phyloP scores from a whole-genome alignment of 2,797 vertebrate species.

The Spea hammondii region DNA sequence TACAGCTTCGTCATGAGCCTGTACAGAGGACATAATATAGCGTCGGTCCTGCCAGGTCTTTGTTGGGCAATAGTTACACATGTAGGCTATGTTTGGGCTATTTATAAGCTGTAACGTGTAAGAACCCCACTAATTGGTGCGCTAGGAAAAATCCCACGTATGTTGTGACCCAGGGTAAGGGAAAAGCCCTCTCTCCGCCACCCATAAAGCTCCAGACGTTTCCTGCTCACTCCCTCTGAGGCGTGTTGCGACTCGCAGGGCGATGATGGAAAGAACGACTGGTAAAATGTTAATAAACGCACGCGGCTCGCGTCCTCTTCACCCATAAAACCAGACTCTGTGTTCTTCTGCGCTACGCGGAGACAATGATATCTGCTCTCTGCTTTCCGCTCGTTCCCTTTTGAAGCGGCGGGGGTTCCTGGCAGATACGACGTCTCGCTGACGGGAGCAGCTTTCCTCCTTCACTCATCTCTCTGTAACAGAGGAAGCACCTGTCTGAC shows the following conservation, averaged over 20 bases:
- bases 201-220: not conserved
- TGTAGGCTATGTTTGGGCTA: too few relatives aligned
- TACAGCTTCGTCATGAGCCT: too few relatives aligned
- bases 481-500: slow-evolving; percentile 87
- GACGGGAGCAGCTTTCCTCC: not conserved
- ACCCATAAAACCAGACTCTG: not conserved
- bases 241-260: slow-evolving; percentile 23
- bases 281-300: slow-evolving; percentile 4
- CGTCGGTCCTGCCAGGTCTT: too few relatives aligned
- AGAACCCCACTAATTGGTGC: too few relatives aligned
- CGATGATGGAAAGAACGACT: not conserved
- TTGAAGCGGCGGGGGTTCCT: not conserved
- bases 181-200: not conserved
- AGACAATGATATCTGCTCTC: not conserved
- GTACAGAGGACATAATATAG: too few relatives aligned
- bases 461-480: not conserved
- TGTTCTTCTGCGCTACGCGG: not conserved
- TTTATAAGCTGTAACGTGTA: too few relatives aligned
- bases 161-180: too few relatives aligned
- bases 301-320: slow-evolving; percentile 13
- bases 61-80: too few relatives aligned
- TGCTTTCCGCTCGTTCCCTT: not conserved
- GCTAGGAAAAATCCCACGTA: too few relatives aligned
- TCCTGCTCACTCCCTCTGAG: slow-evolving; percentile 10
- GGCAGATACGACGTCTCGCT: not conserved